These are phyloP conservation scores for Tortrix viridana DNA, from an alignment of 2,888 invertebrate species.

Conservation along the genomic window DNA sequence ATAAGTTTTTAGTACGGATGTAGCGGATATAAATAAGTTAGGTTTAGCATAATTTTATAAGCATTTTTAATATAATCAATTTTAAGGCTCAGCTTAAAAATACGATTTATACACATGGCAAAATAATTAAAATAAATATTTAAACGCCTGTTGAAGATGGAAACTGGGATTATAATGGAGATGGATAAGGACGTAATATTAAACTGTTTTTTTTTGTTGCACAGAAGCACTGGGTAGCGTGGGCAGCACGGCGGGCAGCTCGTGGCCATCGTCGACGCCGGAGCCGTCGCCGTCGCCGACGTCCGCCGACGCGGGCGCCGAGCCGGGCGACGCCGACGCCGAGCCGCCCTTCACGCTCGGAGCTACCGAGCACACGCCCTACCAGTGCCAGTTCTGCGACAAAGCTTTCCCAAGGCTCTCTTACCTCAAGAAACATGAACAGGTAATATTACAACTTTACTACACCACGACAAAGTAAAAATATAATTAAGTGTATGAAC, in stretches of 20 bases:
- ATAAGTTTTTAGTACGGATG: not conserved
- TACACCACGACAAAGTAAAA: too few relatives aligned
- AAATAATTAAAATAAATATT: too few relatives aligned
- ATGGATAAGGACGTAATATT: too few relatives aligned
- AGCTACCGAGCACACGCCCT: conserved; percentile 90
- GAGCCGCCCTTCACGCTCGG: conserved; percentile 87
- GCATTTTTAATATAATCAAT: too few relatives aligned
- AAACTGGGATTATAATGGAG: too few relatives aligned
- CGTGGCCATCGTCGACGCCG: conserved; percentile 87
- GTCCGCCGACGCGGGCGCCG: conserved; percentile 87
- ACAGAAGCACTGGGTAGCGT: conserved; percentile 87
- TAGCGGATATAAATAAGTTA: not conserved
- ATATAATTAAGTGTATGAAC: not conserved
- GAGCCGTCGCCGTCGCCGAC: conserved; percentile 86
- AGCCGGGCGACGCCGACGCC: conserved; percentile 86
- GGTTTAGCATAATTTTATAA: conserved; percentile 13
- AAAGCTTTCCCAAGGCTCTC: conserved; percentile 94
- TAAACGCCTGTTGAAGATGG: too few relatives aligned
- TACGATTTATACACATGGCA: too few relatives aligned
- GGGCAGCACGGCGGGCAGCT: conserved; percentile 87
- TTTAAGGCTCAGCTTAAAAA: too few relatives aligned
- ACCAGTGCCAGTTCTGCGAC: conserved; percentile 96
- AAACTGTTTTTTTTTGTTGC: conserved; percentile 42
- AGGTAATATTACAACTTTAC: conserved; percentile 81
- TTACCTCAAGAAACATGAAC: conserved; percentile 95